Evolutionary conservation across 2,797 vertebrate species (phyloP), one percentile per base, ranked within the genome.

Genomic region (Brachyrhaphis roseni): DNA sequence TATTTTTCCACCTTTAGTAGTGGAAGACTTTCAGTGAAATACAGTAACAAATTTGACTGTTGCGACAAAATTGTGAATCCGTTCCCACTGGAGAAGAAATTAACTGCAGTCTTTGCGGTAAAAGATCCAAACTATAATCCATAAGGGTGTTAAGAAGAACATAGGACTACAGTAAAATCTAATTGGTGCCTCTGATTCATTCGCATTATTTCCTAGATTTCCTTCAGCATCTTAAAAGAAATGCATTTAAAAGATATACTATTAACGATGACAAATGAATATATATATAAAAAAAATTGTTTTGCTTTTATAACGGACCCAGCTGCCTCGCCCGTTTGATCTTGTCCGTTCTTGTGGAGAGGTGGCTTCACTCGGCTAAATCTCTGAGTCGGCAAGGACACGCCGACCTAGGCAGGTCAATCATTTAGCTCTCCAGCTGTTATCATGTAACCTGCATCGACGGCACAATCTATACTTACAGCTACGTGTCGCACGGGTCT

Each of bases 321-420:
- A 1, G 31, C 53, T 20, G 5, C 59, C 57, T 75, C 82, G 73
- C 72, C 36, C 41, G 49, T 82, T 34, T 62, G 28, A 75, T 76
- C 55, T 68, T 71, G 64, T 78, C 26, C 72, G 39, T 39, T 88
- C 23, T 83, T 84, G 77, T 20, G 34, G 78, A 81, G 84, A 81
- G 55, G 53, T 47, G 34, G 23, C 34, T 39, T 49, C 28, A 12
- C 77, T 80, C 39, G 47, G 34, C 66, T 83, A 41, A 72, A 76
- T 49, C 34, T 66, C n/a, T 76, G 53, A 66, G 78, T 76, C 81
- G 73, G 74, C 80, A 85, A 88, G 82, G 86, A 82, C 87, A 77
- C 59, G 5, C 62, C 70, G 84, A 89, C 83, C 81, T 70, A 18
- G 45, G 49, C 77, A 20, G 86, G 84, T 86, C 78, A 78, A 75